A percentile compares a stretch with the other conserved stretches of the same genome.
These are phyloP conservation scores for Orchestia grillus DNA, from an alignment of 1,140 invertebrate species.

Conservation along the genomic window DNA sequence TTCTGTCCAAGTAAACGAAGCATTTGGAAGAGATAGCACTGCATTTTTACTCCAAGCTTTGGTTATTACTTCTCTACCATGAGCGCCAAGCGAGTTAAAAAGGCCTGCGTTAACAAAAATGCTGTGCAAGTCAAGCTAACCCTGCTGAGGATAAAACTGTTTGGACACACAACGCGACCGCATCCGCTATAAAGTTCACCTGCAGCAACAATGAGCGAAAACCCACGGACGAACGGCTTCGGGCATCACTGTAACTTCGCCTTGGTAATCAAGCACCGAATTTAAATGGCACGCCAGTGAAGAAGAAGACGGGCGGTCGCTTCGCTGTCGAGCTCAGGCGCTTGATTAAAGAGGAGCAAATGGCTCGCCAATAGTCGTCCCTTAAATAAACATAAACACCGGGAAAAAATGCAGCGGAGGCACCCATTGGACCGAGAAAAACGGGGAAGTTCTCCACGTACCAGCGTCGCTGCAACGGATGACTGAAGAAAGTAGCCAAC, in stretches of 20 bases:
- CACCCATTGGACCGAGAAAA: neutral
- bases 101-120: neutral
- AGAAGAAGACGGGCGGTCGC: neutral
- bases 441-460: neutral
- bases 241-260: neutral
- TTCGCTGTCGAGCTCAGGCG: neutral
- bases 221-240: neutral
- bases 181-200: neutral
- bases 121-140: neutral
- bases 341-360: neutral
- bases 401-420: neutral
- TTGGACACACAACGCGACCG: neutral
- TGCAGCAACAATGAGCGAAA: neutral
- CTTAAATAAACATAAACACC: neutral
- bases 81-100: neutral
- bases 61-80: neutral
- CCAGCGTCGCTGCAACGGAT: neutral
- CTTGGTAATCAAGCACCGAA: neutral
- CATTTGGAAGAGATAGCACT: neutral
- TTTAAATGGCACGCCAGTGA: neutral
- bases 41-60: neutral
- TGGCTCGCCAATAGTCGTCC: neutral
- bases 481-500: neutral
- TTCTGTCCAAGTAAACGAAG: neutral
- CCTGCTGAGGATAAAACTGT: neutral